These are phyloP conservation scores for Chiridota heheva DNA, from an alignment of 35 echinoderm and acorn worm genomes.

Conservation along the genomic window DNA sequence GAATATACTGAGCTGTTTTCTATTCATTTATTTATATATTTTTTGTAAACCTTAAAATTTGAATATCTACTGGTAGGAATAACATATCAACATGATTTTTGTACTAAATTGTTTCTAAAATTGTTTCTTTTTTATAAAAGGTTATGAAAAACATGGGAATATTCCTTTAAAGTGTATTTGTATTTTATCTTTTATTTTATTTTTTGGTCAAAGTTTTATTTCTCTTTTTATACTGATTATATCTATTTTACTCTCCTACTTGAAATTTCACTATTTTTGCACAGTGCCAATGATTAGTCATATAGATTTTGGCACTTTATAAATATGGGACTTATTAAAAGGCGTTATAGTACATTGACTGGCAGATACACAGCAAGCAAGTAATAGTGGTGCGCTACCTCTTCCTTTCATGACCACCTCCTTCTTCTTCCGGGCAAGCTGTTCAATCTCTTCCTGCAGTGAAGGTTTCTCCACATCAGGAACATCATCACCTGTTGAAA, in stretches of 20 bases:
- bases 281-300: not conserved
- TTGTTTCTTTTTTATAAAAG: too few relatives aligned
- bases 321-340: not conserved
- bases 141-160: too few relatives aligned
- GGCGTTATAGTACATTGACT: not conserved
- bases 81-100: too few relatives aligned
- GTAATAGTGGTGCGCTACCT: not conserved
- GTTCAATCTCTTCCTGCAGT: slow-evolving; percentile 62
- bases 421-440: slow-evolving; percentile 58
- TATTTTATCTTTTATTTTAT: too few relatives aligned
- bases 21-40: too few relatives aligned
- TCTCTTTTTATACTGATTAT: slow-evolving; percentile 1
- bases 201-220: too few relatives aligned
- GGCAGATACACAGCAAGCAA: not conserved
- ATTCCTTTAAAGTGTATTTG: too few relatives aligned
- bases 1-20: too few relatives aligned
- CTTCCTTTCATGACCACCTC: slow-evolving; percentile 65
- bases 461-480: not conserved
- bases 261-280: not conserved
- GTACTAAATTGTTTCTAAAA: too few relatives aligned
- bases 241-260: not conserved
- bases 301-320: not conserved
- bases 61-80: too few relatives aligned
- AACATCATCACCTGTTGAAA: not conserved
- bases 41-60: too few relatives aligned